phyloP scores from a whole-genome alignment of 2,888 invertebrate species.

The Cheilosia pagana region DNA sequence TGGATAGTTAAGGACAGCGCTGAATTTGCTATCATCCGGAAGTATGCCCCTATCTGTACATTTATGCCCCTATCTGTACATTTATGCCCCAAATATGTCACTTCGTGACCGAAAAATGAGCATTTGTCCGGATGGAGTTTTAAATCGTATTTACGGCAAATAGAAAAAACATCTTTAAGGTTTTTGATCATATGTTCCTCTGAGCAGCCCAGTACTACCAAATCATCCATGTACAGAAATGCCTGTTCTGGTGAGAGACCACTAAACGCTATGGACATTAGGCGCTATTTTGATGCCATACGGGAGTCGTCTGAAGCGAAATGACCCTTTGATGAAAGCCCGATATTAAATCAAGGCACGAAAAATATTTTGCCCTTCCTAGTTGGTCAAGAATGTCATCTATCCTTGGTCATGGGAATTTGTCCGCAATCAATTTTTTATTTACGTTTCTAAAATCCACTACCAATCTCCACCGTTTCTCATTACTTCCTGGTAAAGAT shows the following conservation, averaged over 20 bases:
- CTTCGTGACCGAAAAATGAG: no score
- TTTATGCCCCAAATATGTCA: no score
- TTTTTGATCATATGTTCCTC: no score
- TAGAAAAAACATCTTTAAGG: no score
- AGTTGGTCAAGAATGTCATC: constrained; percentile 30
- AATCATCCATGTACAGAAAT: no score
- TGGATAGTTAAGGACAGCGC: constrained; percentile 30
- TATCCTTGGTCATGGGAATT: constrained; percentile 31
- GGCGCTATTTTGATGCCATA: constrained; percentile 72
- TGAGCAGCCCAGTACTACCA: no score
- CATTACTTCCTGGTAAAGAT: not conserved
- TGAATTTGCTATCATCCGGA: constrained; percentile 7
- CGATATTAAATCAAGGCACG: constrained; percentile 24
- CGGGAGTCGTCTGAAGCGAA: constrained; percentile 66
- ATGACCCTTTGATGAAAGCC: not conserved
- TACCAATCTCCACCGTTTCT: constrained; percentile 8
- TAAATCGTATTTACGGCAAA: no score
- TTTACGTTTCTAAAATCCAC: constrained; percentile 11
- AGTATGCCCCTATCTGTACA: constrained; percentile 26
- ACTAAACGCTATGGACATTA: constrained; percentile 65
- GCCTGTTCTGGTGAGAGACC: no score
- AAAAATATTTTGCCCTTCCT: constrained; percentile 25
- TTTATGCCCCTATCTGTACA: no score
- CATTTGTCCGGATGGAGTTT: no score
- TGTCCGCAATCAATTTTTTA: constrained; percentile 12